Base-by-base conservation (phyloP, 2,113 vertebrate genomes). In the Channa maculata region DNA sequence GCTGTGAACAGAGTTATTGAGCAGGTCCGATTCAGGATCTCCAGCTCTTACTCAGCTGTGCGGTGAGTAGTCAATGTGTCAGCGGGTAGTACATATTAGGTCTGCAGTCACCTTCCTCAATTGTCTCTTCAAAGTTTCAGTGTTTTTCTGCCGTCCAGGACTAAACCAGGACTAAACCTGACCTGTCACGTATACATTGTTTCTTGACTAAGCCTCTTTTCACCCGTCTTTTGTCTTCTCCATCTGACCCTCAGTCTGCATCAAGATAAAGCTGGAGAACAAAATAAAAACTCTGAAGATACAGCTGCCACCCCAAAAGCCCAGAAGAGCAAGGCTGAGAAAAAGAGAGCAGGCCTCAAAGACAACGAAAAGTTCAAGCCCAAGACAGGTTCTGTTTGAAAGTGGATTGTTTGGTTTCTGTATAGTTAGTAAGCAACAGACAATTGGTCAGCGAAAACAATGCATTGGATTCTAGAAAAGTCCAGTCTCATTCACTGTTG, bases 11-110 rank as follows among this genome's bases (percentile, higher is more conserved):
- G 95, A 2, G 92, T 96, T 63, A 96, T 99, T 0, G 97, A 99
- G 62, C 97, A 99, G 90, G 93, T 97, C 76, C 96, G 98, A 5
- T 97, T 99, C 91, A 95, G 91, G 12, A 97, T 99, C 88, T 97
- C 97, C 89, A 97, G 95, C 64, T 97, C 96, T 0, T 95, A 92
- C 88, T 79, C 94, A 0, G 93, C 91, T 2, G 87, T 87, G 82
- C 95, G 96, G 98, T 95, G 89, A 95, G 96, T 24, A 24, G 24
- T 24, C 24, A 24, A 1, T 24, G 24, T 24, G 3, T n/a, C n/a
- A 0, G 0, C 41, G 14, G 12, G 46, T 33, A 0, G 8, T 6
- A 2, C 1, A 2, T 9, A 2, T 43, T 34, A 4, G 6, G 6
- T 41, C 12, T 39, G 3, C 54, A n/a, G 3, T 57, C 6, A 13